Evolutionary conservation across 2,797 vertebrate genomes (phyloP), one percentile per base, ranked within the genome.

Genomic region (Trachops cirrhosus): DNA sequence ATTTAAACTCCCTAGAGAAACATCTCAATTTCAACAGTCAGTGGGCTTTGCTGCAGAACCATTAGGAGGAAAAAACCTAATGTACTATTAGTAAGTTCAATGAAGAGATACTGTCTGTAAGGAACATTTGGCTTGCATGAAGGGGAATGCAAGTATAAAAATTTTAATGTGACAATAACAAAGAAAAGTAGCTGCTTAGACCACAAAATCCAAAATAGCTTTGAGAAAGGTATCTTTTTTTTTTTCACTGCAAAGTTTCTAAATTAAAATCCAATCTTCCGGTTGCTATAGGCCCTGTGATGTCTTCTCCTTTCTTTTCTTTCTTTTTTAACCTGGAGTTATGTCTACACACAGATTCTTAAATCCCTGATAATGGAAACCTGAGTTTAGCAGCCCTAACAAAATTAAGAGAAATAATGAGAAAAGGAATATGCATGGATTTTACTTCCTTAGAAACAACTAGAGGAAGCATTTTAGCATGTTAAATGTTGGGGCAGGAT

Each of bases 221-320:
- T 86, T 86, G 75, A 84, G 79, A 83, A 90, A 91, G n/a, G 59
- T 32, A 0, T 71, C 82, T 85, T 97, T 67, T 79, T 96, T 85
- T 85, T 85, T 85, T 92, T 94, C 37, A 91, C 70, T 95, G 50
- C 71, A 86, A 95, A 96, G 9, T 96, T 95, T 54, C 94, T 94
- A 94, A 92, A 96, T 94, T 93, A 95, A 97, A 96, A 86, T 48
- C 57, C 68, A 12, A 3, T 71, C 67, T 80, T 89, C 77, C 93
- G 82, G 34, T 95, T 96, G 67, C 34, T 93, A 71, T 77, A 96
- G 78, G 86, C 96, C 70, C 77, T 41, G 50, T 22, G 39, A 91
- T 96, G 89, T 70, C 84, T 2, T 83, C 59, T 29, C 37, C 7
- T 32, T 48, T n/a, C 4, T 6, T 32, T 32, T 5, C 22, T 29